Percentiles rank a stretch among this genome's conserved stretches.
These are phyloP conservation scores for Stenichneumon culpator DNA, from an alignment of 2,888 invertebrate species.

Conservation along the genomic window DNA sequence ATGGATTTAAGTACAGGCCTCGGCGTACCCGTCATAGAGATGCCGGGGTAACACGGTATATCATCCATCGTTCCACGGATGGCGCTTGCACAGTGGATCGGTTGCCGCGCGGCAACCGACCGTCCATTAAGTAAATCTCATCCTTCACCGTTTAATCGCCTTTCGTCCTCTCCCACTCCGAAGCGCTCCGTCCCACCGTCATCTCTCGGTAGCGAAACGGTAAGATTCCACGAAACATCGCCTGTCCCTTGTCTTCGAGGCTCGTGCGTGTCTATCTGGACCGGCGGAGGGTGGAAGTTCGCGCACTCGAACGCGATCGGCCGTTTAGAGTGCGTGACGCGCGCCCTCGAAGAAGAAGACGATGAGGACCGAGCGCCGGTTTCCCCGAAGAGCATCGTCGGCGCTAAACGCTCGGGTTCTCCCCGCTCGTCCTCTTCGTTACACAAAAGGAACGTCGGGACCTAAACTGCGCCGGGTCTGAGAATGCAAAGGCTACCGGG, in stretches of 20 bases:
- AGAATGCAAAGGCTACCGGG: conserved; percentile 77
- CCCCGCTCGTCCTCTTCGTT: conserved; percentile 70
- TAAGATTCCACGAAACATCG: background rate
- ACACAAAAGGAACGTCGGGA: conserved; percentile 79
- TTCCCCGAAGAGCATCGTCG: conserved; percentile 77
- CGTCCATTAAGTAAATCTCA: conserved; percentile 72
- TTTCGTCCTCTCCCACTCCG: conserved; percentile 54
- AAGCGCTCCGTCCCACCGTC: conserved; percentile 38
- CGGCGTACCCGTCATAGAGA: conserved; percentile 60
- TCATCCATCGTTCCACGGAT: conserved; percentile 66
- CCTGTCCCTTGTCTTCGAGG: background rate
- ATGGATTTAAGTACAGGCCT: conserved; percentile 72
- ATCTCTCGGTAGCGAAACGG: conserved; percentile 2
- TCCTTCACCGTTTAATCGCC: conserved; percentile 70
- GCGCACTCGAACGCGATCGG: conserved; percentile 39
- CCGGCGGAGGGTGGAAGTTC: background rate
- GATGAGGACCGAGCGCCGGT: conserved; percentile 36
- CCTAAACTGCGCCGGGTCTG: conserved; percentile 78
- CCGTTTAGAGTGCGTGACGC: conserved; percentile 70
- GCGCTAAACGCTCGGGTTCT: conserved; percentile 71
- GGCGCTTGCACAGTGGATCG: conserved; percentile 15
- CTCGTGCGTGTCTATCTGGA: background rate
- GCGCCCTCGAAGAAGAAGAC: conserved; percentile 9
- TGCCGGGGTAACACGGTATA: conserved; percentile 70
- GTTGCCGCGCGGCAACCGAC: conserved; percentile 47